Percentiles rank a stretch among this genome's conserved stretches.
Evolutionary conservation across 2,888 invertebrate species (phyloP).

Genomic region (Hedya salicella): DNA sequence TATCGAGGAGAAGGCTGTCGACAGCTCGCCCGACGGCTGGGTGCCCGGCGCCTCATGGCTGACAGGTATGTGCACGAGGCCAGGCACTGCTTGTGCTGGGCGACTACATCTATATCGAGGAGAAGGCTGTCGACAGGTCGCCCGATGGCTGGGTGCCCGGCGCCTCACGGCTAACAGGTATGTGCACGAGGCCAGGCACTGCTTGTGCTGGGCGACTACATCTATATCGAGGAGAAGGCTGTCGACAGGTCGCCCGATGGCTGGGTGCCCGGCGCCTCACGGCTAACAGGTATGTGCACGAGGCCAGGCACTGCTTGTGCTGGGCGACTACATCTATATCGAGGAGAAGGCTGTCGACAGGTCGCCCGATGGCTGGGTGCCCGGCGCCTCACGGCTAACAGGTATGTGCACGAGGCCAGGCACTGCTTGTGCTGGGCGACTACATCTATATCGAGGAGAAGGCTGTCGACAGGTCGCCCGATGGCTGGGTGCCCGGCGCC

Average conservation of each 20-base stretch:
- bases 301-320: too few relatives aligned
- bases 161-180: conserved; percentile 91
- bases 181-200: too few relatives aligned
- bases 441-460: conserved; percentile 93
- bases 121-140: conserved; percentile 89
- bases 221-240: conserved; percentile 91
- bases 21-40: conserved; percentile 93
- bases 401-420: conserved; percentile 77
- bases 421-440: conserved; percentile 92
- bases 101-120: conserved; percentile 93
- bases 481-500: conserved; percentile 95
- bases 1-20: conserved; percentile 89
- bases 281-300: conserved; percentile 87
- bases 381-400: conserved; percentile 93
- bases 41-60: conserved; percentile 93
- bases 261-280: conserved; percentile 94
- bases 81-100: conserved; percentile 92
- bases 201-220: conserved; percentile 93
- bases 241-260: conserved; percentile 91
- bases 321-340: conserved; percentile 94
- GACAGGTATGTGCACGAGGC: conserved; percentile 84
- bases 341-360: conserved; percentile 89
- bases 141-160: conserved; percentile 96
- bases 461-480: conserved; percentile 89
- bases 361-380: conserved; percentile 94